Evolutionary conservation across 2,797 vertebrate species (phyloP).

Genomic region (Xiphorhynchus erythropygius): DNA sequence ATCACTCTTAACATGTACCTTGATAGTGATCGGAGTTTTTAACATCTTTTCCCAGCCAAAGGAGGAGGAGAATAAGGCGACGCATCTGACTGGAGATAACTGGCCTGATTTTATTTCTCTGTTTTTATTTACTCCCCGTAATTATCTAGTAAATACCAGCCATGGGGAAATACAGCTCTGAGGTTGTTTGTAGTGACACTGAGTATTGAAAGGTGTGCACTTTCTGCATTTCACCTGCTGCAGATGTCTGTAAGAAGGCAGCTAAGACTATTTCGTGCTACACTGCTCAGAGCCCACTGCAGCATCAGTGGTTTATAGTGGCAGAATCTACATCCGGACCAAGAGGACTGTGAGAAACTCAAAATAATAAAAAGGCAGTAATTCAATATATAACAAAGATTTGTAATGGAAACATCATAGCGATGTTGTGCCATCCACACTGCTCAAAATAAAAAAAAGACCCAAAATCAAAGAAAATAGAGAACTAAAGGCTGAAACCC

Average conservation of each 20-base stretch:
- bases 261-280: not conserved
- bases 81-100: not conserved
- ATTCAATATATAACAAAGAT: not conserved
- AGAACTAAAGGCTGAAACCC: not conserved
- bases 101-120: not conserved
- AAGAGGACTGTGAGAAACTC: not conserved
- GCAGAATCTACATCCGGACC: not conserved
- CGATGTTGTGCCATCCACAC: not conserved
- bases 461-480: not conserved
- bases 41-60: not conserved
- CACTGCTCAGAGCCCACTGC: not conserved
- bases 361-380: not conserved
- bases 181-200: not conserved
- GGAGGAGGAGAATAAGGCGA: not conserved
- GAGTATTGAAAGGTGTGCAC: not conserved
- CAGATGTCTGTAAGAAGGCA: not conserved
- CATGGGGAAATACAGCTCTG: not conserved
- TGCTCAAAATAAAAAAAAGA: not conserved
- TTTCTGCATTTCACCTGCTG: not conserved
- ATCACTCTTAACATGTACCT: not conserved
- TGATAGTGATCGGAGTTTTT: not conserved
- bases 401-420: not conserved
- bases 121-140: not conserved
- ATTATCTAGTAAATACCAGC: not conserved
- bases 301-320: not conserved